phyloP scores from a whole-genome alignment of 2,113 vertebrate genomes.

The Gallinago jamesoni region DNA sequence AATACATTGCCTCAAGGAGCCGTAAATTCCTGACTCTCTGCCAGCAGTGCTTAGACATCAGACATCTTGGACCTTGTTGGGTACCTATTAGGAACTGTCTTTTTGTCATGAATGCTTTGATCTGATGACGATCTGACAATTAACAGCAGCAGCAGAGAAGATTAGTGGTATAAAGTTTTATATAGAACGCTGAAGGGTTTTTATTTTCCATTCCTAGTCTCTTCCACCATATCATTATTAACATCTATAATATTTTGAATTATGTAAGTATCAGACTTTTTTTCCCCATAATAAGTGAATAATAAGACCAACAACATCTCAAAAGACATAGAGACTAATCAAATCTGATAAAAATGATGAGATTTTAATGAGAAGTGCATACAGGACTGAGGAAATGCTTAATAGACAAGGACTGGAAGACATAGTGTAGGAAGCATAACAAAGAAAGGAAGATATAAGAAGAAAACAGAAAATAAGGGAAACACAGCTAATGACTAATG shows the following conservation, averaged over 20 bases:
- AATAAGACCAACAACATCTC: background rate
- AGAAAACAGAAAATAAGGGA: background rate
- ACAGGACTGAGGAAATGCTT: background rate
- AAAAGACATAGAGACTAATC: background rate
- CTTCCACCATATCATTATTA: background rate
- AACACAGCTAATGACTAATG: background rate
- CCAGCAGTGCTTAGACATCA: background rate
- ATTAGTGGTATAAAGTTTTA: background rate
- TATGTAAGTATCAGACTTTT: background rate
- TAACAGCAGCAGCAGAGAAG: background rate
- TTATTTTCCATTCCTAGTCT: background rate
- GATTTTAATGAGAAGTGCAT: background rate
- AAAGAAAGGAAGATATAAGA: background rate
- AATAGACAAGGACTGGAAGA: background rate
- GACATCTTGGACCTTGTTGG: background rate
- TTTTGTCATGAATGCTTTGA: background rate
- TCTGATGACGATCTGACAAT: background rate
- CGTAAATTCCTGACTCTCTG: background rate
- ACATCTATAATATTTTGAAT: background rate
- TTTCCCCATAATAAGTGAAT: background rate
- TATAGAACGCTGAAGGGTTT: background rate
- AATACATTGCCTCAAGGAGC: background rate
- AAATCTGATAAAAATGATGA: background rate
- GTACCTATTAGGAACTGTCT: background rate
- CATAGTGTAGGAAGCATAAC: background rate